Conservation (phyloP, 2,797 vertebrate species). For the Leucoraja ocellata region DNA sequence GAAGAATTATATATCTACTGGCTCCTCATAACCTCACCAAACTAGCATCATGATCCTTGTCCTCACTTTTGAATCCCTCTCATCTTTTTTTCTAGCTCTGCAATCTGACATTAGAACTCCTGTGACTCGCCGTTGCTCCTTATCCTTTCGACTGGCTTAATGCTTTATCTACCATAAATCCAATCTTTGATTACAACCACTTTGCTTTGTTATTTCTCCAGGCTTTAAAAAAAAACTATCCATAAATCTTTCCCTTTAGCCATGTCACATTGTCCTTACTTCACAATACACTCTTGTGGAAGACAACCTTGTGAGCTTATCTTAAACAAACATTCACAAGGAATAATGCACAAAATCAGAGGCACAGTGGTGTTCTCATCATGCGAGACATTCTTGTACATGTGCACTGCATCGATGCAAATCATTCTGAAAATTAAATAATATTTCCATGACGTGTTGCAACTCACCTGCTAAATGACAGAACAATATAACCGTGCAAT, state of each 20-base stretch:
- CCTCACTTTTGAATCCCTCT: neutral
- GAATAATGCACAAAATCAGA: too few species aligned
- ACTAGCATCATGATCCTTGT: neutral
- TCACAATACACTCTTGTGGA: neutral
- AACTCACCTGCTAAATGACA: neutral
- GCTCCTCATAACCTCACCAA: neutral
- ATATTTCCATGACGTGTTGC: neutral
- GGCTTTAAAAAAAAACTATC: neutral
- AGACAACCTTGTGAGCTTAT: too few species aligned
- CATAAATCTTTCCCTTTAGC: neutral
- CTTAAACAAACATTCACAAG: too few species aligned
- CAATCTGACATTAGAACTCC: neutral
- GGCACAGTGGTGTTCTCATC: neutral
- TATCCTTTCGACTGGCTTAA: neutral
- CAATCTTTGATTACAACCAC: neutral
- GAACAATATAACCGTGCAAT: neutral
- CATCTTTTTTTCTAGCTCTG: neutral
- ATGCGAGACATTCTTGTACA: neutral
- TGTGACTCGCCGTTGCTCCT: neutral
- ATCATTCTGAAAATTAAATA: neutral
- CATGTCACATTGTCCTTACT: neutral
- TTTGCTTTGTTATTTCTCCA: neutral
- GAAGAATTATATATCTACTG: neutral
- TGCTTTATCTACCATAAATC: neutral
- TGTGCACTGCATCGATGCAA: neutral